Evolutionary conservation across 1,140 invertebrate species (phyloP).

Genomic region (Stegodyphus dumicola): DNA sequence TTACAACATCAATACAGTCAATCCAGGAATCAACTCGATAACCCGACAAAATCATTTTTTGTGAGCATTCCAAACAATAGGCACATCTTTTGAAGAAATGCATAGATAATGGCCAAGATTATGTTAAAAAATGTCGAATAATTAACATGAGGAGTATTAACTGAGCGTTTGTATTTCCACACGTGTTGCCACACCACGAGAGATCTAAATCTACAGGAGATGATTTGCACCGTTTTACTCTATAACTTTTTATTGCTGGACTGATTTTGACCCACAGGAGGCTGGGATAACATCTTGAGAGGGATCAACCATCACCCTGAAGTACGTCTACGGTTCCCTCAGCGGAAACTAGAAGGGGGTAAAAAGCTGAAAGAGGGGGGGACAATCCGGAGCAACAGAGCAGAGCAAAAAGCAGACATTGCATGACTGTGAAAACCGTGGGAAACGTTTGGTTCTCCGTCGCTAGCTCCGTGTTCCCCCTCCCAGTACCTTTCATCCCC

Average conservation of each 20-base stretch:
- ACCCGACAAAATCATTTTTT: too few species aligned
- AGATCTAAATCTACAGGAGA: background rate
- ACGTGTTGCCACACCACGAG: background rate
- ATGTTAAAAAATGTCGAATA: too few species aligned
- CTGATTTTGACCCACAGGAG: too few species aligned
- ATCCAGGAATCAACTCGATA: too few species aligned
- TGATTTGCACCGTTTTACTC: background rate
- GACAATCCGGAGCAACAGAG: constrained; percentile 3
- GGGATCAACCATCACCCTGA: background rate
- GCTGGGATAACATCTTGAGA: background rate
- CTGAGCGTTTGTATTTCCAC: background rate
- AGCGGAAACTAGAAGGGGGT: constrained; percentile 4
- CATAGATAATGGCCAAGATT: too few species aligned
- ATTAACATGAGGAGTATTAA: too few species aligned
- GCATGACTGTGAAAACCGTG: constrained; percentile 47
- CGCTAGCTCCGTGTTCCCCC: background rate
- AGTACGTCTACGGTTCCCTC: background rate
- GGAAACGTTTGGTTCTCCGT: constrained; percentile 22
- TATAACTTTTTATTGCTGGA: background rate
- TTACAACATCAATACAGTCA: too few species aligned
- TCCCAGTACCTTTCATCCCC: background rate
- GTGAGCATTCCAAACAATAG: too few species aligned
- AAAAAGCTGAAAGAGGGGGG: background rate
- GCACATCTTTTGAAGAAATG: too few species aligned
- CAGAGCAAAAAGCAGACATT: constrained; percentile 51